Evolutionary conservation across 2,797 vertebrate species (phyloP).

Genomic region (Propithecus perrieri): DNA sequence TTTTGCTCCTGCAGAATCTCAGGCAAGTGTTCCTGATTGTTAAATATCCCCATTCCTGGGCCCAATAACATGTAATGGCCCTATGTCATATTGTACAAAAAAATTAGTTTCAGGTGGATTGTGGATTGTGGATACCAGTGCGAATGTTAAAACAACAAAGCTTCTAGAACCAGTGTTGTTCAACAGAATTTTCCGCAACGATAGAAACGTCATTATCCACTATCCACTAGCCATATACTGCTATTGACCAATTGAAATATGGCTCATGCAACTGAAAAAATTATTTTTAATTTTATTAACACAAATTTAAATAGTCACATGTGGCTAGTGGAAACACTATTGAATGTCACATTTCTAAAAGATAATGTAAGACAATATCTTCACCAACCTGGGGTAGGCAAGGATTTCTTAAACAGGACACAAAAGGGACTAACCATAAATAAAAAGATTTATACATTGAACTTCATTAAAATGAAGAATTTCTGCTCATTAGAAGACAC

Average conservation of each 20-base stretch:
- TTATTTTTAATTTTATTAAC: background rate
- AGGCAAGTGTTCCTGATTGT: background rate
- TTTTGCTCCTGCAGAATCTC: background rate
- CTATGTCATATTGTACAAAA: background rate
- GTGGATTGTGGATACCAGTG: background rate
- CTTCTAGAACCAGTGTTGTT: background rate
- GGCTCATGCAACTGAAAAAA: background rate
- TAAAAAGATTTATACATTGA: background rate
- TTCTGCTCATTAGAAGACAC: background rate
- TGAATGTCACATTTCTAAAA: background rate
- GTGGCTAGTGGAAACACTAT: background rate
- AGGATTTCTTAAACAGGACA: background rate
- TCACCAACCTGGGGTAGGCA: background rate
- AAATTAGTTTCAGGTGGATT: background rate
- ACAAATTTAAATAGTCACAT: background rate
- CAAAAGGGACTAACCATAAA: background rate
- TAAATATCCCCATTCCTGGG: background rate
- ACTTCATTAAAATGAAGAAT: slow-evolving; percentile 16
- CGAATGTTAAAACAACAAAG: background rate
- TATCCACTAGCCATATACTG: background rate
- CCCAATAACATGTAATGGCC: background rate
- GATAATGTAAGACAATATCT: background rate
- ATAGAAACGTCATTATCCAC: background rate
- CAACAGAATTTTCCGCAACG: background rate
- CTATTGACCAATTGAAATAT: background rate